Base-by-base conservation (phyloP, 1,140 invertebrate species). In the Hypsibius dujardini region DNA sequence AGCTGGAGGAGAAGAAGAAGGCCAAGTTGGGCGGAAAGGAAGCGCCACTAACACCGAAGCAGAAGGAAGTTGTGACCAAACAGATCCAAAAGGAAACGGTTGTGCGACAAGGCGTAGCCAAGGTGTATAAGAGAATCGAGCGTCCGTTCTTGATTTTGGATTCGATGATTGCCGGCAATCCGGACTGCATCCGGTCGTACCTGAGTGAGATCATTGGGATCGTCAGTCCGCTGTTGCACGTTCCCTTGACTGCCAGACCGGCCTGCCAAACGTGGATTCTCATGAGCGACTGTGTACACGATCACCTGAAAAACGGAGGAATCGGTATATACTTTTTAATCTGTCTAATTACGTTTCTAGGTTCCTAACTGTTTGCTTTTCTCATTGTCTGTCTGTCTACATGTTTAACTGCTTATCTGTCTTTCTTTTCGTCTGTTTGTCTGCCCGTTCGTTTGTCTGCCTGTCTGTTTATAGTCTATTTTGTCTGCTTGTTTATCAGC, bases 31-130 rank as follows among this genome's bases (percentile, higher is more conserved):
- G 87, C 77, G 81, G 86, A n/a, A 81, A 80, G 71, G 76, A 86
- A 70, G 84, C 86, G 1, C 86, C 88, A 73, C 81, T 92, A 69
- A 88, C 88, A 1, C 86, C 88, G 14, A 96, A 96, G 80, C 95
- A 98, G 78, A 87, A 93, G 78, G 93, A 98, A 80, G 86, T 87
- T 3, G 84, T 96, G 15, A 90, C 89, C 77, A 83, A 85, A 45
- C 92, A 97, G 78, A 82, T 88, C 15, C 85, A 88, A 47, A 95
- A 92, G 76, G 95, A 98, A 79, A 83, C 83, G 72, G 83, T 82
- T 1, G 89, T 92, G 60, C 83, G 89, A 74, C 80, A 85, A 56
- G 81, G 83, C 73, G 77, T 94, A 3, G 83, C 79, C 56, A 80
- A 80, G 78, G 86, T 88, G 3, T 67, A 67, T 42, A 42, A 7